Conservation (phyloP, 1,140 invertebrate genomes). For the Atopsyche davidsoni region DNA sequence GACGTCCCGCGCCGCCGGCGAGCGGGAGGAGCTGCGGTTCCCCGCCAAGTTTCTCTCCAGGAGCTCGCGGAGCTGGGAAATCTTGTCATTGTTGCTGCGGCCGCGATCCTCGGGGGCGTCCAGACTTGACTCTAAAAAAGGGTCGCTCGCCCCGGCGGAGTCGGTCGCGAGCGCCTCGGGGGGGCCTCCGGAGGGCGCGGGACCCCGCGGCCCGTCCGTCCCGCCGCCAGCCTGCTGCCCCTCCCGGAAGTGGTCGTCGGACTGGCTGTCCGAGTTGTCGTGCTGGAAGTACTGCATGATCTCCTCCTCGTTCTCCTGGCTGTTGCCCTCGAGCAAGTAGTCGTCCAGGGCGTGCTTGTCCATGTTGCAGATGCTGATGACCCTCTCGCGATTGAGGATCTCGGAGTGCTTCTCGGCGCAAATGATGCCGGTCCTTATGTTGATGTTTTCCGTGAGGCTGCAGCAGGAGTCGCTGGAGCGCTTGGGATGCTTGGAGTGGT, state of each 20-base stretch:
- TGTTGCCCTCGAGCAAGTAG: slow-evolving; percentile 68
- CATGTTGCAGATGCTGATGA: slow-evolving; percentile 64
- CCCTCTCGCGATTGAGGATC: slow-evolving; percentile 52
- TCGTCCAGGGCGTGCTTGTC: slow-evolving; percentile 73
- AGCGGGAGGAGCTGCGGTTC: slow-evolving; percentile 30
- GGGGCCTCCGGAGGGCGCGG: background rate
- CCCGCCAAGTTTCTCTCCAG: slow-evolving; percentile 61
- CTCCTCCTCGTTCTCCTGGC: slow-evolving; percentile 74
- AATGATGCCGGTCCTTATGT: slow-evolving; percentile 42
- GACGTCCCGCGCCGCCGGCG: slow-evolving; percentile 34
- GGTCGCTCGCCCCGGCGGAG: slow-evolving; percentile 24
- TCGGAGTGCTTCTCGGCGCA: slow-evolving; percentile 46
- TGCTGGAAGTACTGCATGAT: slow-evolving; percentile 68
- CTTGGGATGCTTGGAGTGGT: slow-evolving; percentile 30
- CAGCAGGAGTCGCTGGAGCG: slow-evolving; percentile 37
- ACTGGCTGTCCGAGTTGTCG: background rate
- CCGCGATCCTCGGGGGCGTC: slow-evolving; percentile 44
- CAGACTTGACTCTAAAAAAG: slow-evolving; percentile 45
- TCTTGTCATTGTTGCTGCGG: slow-evolving; percentile 53
- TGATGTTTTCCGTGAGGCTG: slow-evolving; percentile 41
- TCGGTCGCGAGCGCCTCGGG: background rate
- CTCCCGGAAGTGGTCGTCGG: too few species aligned
- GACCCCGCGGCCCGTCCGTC: too few species aligned
- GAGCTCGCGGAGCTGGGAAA: slow-evolving; percentile 65
- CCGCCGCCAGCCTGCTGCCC: too few species aligned